Evolutionary conservation across 1,140 invertebrate species (phyloP).

Genomic region (Panonychus citri): DNA sequence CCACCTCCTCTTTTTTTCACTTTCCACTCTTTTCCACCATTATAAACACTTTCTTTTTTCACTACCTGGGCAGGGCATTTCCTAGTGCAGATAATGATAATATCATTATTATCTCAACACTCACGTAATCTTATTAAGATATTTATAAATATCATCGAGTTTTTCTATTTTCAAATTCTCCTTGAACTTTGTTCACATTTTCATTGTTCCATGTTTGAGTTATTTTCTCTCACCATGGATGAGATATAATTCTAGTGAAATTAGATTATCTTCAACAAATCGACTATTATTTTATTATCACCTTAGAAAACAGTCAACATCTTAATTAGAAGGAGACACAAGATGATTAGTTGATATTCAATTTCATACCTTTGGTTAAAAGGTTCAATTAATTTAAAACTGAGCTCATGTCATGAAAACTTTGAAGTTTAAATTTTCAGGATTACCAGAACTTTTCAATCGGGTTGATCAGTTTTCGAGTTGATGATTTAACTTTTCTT

Average conservation of each 20-base stretch:
- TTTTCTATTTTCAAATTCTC: neutral
- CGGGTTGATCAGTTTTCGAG: too few species aligned
- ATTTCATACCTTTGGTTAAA: neutral
- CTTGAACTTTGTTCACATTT: neutral
- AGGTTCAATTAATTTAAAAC: neutral
- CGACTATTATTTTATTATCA: neutral
- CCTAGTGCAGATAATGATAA: neutral
- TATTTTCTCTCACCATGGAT: neutral
- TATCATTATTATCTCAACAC: neutral
- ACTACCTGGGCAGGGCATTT: neutral
- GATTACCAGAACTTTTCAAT: too few species aligned
- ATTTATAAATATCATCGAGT: neutral
- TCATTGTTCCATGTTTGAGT: neutral
- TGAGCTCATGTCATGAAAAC: too few species aligned
- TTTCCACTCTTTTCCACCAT: neutral
- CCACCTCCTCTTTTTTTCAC: too few species aligned
- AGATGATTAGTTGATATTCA: neutral
- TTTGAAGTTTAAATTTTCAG: too few species aligned
- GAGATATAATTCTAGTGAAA: neutral
- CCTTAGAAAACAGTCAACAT: neutral
- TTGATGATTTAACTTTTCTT: too few species aligned
- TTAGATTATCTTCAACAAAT: neutral
- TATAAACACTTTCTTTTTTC: neutral
- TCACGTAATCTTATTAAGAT: neutral
- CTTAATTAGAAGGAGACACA: neutral